Evolutionary conservation across 64 coral and sea anemone species (phyloP).

Genomic region (Montipora cactus): DNA sequence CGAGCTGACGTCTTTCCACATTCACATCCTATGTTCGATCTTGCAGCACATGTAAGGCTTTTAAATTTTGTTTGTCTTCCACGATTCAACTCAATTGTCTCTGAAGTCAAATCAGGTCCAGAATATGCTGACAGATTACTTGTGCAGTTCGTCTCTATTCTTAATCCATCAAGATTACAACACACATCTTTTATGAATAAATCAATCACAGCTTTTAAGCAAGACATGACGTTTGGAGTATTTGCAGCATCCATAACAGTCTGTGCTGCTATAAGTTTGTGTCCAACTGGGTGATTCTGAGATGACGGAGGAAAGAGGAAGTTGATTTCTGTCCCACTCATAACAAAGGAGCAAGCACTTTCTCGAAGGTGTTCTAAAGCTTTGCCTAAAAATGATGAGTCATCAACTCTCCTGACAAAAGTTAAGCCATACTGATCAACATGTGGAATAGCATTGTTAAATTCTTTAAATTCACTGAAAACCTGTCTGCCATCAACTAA

Average conservation of each 20-base stretch:
- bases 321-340: conserved; percentile 54
- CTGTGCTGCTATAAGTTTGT: conserved; percentile 44
- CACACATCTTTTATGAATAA: conserved; percentile 62
- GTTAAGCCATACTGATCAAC: neutral
- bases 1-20: neutral
- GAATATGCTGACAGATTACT: neutral
- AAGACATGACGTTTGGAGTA: neutral
- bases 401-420: neutral
- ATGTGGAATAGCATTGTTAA: neutral
- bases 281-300: conserved; percentile 52
- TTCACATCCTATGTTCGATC: neutral
- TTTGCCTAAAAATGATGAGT: neutral
- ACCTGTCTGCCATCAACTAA: neutral
- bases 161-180: conserved; percentile 13
- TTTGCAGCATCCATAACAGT: neutral
- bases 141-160: neutral
- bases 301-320: conserved; percentile 64
- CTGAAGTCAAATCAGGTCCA: neutral
- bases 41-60: neutral
- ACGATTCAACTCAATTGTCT: neutral
- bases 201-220: conserved; percentile 38
- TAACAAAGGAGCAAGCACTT: conserved; percentile 35
- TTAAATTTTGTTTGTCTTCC: conserved; percentile 23
- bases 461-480: neutral
- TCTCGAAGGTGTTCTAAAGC: conserved; percentile 3